Conservation (phyloP, 1,140 invertebrate species). For the Lysiphlebus fabarum region DNA sequence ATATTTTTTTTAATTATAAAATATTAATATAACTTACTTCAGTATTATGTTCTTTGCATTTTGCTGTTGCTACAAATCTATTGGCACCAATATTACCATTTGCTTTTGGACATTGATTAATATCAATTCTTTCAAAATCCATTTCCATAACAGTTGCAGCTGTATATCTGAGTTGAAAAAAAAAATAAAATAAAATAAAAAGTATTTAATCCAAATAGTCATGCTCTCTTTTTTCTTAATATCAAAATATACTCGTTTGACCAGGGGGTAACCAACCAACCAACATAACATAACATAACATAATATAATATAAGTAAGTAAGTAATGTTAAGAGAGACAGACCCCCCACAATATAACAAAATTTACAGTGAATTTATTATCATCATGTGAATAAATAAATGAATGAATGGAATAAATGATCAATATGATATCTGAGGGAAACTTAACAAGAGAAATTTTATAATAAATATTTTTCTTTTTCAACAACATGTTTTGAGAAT, state of each 20-base stretch:
- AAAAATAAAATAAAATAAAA: neutral
- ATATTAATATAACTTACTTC: constrained; percentile 63
- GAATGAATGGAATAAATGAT: too few relatives aligned
- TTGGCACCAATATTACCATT: constrained; percentile 87
- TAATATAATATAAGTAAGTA: too few relatives aligned
- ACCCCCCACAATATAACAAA: too few relatives aligned
- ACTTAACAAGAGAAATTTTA: too few relatives aligned
- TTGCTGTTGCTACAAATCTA: constrained; percentile 82
- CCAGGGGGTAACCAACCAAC: neutral
- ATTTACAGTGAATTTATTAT: constrained; percentile 20
- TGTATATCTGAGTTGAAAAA: constrained; percentile 77
- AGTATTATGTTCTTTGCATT: constrained; percentile 91
- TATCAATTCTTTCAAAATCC: constrained; percentile 96
- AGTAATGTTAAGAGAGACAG: too few relatives aligned
- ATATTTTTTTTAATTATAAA: constrained; percentile 2
- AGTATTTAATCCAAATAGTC: constrained; percentile 25
- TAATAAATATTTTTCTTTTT: too few relatives aligned
- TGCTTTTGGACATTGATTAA: constrained; percentile 92
- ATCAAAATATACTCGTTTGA: constrained; percentile 25
- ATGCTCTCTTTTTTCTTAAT: too few relatives aligned
- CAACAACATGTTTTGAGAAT: constrained; percentile 4
- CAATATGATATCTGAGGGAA: too few relatives aligned
- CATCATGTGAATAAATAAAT: neutral
- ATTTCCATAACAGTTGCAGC: constrained; percentile 91
- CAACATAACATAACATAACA: too few relatives aligned